Evolutionary conservation across 2,797 vertebrate species (phyloP), one percentile per base, ranked within the genome.

Genomic region (Picus viridis): DNA sequence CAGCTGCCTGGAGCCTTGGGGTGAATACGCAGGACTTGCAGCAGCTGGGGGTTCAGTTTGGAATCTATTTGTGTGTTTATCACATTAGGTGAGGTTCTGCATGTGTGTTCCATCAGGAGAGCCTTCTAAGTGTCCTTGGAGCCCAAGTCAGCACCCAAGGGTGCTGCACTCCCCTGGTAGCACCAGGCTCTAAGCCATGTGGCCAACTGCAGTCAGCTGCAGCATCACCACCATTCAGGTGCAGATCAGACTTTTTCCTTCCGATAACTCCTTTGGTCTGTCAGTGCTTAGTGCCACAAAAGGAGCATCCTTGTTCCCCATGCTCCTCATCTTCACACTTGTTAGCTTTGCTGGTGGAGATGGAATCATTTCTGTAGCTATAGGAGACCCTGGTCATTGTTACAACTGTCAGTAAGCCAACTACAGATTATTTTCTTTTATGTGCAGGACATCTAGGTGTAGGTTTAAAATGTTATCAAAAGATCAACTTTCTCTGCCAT

Each of bases 41-140:
- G 86, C 85, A 94, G 93, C 88, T 85, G 86, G 80, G 34, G 94
- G 92, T 88, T 77, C 77, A 70, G 69, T 57, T 86, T 85, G 56
- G 69, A 76, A 16, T 34, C 83, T 30, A 29, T 63, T 83, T 24
- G 24, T 77, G 43, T 45, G 6, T 36, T 16, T 64, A 79, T 88
- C 89, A 91, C 92, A n/a, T 72, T 83, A 49, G 6, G 5, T 59
- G 77, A 86, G 76, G 91, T 95, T 59, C 73, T 93, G 93, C 71
- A 30, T 64, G 39, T 75, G 71, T 88, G 13, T 90, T 88, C 86
- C 92, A 81, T 89, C 80, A 8, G 19, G 86, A 93, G 91, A 96
- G 94, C 94, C 89, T 89, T 96, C 74, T 41, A 83, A 95, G 93
- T 96, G 94, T 90, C 95, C 94, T 92, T 97, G 45, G 88, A 83